Conservation (phyloP, 1,140 invertebrate species). For the Pantala flavescens region DNA sequence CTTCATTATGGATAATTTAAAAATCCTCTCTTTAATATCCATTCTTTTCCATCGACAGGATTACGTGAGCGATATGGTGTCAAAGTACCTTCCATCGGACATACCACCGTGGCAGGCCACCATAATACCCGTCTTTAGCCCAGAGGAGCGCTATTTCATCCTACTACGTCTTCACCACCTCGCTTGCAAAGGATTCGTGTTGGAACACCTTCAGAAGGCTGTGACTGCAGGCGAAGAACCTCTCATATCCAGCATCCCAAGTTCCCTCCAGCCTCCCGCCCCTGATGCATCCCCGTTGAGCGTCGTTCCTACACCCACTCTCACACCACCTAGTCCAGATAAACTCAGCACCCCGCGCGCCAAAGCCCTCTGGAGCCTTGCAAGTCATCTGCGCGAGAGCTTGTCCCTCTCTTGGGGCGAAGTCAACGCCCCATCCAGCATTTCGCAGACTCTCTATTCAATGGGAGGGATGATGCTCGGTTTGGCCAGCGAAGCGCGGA, state of each 20-base stretch:
- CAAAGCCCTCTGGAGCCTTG: not conserved
- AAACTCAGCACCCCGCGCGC: not conserved
- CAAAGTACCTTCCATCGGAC: constrained; percentile 53
- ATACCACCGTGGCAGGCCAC: constrained; percentile 71
- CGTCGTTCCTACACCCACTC: not conserved
- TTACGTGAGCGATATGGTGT: constrained; percentile 64
- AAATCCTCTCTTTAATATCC: constrained; percentile 4
- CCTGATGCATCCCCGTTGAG: not conserved
- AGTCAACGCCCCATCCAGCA: not conserved
- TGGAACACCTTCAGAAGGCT: not conserved
- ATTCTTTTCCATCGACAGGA: constrained; percentile 44
- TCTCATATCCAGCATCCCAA: not conserved
- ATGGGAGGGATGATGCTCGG: not conserved
- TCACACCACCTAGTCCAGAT: not conserved
- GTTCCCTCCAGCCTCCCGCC: not conserved
- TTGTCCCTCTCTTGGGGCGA: not conserved
- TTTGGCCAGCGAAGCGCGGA: not conserved
- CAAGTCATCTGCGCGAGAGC: not conserved
- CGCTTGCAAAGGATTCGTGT: not conserved
- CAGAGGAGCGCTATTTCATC: constrained; percentile 55
- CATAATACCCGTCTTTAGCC: constrained; percentile 47
- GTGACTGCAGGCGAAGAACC: not conserved
- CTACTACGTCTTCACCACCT: constrained; percentile 64
- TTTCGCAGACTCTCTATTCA: not conserved
- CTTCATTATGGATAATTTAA: too few species aligned